These are phyloP conservation scores for Anguilla marmorata DNA, from an alignment of 2,797 vertebrate species.

Conservation along the genomic window DNA sequence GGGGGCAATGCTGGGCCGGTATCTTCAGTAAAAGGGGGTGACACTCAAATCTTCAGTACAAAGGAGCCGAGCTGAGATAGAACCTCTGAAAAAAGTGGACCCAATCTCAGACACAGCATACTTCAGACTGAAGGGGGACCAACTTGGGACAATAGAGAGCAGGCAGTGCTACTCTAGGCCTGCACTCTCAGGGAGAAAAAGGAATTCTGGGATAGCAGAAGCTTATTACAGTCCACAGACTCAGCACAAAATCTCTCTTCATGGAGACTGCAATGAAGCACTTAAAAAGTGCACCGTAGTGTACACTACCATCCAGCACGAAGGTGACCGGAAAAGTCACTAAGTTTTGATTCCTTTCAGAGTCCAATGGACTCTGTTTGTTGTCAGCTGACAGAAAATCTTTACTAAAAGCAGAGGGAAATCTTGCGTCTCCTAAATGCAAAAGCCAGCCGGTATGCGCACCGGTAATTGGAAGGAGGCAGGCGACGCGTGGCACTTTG, in stretches of 20 bases:
- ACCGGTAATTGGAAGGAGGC: slow-evolving; percentile 57
- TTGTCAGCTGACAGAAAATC: slow-evolving; percentile 70
- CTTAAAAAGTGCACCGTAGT: neutral
- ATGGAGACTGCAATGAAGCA: neutral
- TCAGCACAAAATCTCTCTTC: neutral
- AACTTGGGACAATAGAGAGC: no score
- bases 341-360: slow-evolving; percentile 25
- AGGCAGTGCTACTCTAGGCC: neutral
- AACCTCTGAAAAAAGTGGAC: neutral
- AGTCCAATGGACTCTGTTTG: slow-evolving; percentile 46
- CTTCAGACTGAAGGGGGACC: no score
- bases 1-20: neutral
- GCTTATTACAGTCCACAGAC: neutral
- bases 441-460: slow-evolving; percentile 48
- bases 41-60: no score
- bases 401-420: slow-evolving; percentile 71
- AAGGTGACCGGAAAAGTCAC: slow-evolving; percentile 13
- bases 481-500: slow-evolving; percentile 43
- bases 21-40: neutral
- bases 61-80: neutral
- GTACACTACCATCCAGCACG: neutral
- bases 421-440: slow-evolving; percentile 54
- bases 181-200: neutral
- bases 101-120: no score
- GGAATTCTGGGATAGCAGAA: neutral